phyloP scores from a whole-genome alignment of 2,888 invertebrate species.

The Cheilosia urbana region DNA sequence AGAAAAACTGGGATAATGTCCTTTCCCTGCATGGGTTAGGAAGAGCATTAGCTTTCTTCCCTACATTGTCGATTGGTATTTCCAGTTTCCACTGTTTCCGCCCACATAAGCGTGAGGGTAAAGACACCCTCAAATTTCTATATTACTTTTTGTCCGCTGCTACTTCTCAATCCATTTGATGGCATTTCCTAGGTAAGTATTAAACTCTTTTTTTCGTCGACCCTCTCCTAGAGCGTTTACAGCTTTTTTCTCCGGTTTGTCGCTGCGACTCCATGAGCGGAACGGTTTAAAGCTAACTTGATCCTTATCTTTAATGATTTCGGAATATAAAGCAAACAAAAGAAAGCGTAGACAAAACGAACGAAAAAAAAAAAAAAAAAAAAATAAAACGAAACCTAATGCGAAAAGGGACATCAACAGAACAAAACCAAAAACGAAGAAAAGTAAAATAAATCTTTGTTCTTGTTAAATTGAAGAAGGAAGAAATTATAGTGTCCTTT shows the following conservation, averaged over 20 bases:
- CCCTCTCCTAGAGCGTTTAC: constrained; percentile 33
- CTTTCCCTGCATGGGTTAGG: constrained; percentile 16
- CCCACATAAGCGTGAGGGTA: constrained; percentile 8
- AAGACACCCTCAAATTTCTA: constrained; percentile 41
- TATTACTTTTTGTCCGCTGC: constrained; percentile 44
- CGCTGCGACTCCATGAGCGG: constrained; percentile 39
- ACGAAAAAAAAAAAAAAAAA: constrained; percentile 14
- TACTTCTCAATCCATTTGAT: constrained; percentile 66
- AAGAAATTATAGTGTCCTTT: constrained; percentile 75
- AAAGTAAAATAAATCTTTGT: constrained; percentile 69
- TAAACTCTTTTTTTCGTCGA: constrained; percentile 59
- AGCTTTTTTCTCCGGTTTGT: neutral
- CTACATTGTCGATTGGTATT: constrained; percentile 40
- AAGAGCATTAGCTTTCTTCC: constrained; percentile 39
- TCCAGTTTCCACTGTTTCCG: constrained; percentile 18
- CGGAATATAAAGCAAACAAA: constrained; percentile 74
- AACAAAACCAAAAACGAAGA: neutral
- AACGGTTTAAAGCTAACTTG: constrained; percentile 80
- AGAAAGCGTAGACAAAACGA: constrained; percentile 53
- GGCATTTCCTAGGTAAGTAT: constrained; percentile 57
- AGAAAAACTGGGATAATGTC: constrained; percentile 44
- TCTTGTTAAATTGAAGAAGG: constrained; percentile 75
- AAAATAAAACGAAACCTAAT: constrained; percentile 4
- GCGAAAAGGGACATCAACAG: constrained; percentile 15
- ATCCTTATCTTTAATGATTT: constrained; percentile 83